These are phyloP conservation scores for Halictus quadricinctus DNA, from an alignment of 2,888 invertebrate genomes.

Conservation along the genomic window DNA sequence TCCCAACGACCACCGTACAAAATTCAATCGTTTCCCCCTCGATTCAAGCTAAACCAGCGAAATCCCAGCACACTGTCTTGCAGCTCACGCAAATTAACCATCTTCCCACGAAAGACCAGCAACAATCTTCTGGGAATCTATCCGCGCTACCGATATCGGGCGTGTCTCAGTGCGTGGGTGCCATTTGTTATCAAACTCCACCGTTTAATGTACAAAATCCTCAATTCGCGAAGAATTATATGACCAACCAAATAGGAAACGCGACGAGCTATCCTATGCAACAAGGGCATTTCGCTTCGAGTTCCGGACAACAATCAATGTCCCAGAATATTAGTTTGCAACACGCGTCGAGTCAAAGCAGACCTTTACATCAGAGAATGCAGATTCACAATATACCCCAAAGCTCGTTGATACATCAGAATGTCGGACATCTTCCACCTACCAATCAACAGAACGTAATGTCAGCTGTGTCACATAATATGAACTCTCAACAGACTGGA, in stretches of 20 bases:
- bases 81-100: conserved; percentile 58
- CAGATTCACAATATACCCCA: conserved; percentile 49
- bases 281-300: conserved; percentile 61
- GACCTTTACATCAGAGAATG: conserved; percentile 61
- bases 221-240: conserved; percentile 76
- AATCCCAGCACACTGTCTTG: conserved; percentile 41
- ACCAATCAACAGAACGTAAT: conserved; percentile 51
- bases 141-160: conserved; percentile 52
- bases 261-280: conserved; percentile 63
- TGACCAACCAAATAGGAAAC: conserved; percentile 65
- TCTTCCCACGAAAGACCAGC: conserved; percentile 50
- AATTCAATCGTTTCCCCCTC: conserved; percentile 35
- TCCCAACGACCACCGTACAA: conserved; percentile 41
- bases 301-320: conserved; percentile 59
- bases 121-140: conserved; percentile 48
- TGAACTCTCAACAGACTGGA: conserved; percentile 55
- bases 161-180: conserved; percentile 56
- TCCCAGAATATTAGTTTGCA: conserved; percentile 65
- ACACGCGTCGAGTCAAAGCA: conserved; percentile 56
- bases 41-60: conserved; percentile 50
- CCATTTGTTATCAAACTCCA: conserved; percentile 71
- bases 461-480: conserved; percentile 51
- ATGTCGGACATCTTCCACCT: conserved; percentile 47
- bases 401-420: conserved; percentile 59
- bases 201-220: conserved; percentile 76